phyloP scores from a whole-genome alignment of 1,140 invertebrate genomes.

The Odontomachus brunneus region DNA sequence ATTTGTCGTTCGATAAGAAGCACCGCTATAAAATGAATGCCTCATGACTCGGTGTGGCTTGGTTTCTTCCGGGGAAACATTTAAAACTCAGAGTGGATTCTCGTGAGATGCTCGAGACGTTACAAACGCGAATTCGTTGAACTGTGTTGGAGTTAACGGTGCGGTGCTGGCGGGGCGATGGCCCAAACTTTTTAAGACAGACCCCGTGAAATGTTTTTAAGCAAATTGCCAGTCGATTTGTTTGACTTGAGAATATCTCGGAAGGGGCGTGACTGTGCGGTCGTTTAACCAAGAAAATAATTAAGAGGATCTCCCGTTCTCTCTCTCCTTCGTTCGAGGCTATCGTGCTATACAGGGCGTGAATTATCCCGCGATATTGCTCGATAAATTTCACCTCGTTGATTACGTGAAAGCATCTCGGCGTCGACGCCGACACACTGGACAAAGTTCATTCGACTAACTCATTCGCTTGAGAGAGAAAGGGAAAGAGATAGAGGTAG shows the following conservation, averaged over 20 bases:
- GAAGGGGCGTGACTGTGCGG: conserved; percentile 63
- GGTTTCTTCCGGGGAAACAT: neutral
- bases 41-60: neutral
- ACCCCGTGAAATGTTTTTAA: conserved; percentile 53
- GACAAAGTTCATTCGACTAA: conserved; percentile 49
- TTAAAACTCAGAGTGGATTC: neutral
- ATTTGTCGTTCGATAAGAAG: neutral
- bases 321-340: conserved; percentile 49
- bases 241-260: conserved; percentile 53
- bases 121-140: conserved; percentile 49
- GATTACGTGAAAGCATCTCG: conserved; percentile 62
- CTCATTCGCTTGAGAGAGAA: conserved; percentile 2
- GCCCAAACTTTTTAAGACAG: conserved; percentile 46
- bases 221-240: conserved; percentile 49
- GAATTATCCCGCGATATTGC: conserved; percentile 71
- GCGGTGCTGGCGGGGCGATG: neutral
- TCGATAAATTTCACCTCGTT: conserved; percentile 74
- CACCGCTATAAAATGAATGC: neutral
- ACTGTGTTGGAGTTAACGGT: conserved; percentile 31
- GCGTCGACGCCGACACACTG: neutral
- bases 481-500: neutral
- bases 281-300: conserved; percentile 74
- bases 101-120: neutral
- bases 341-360: conserved; percentile 64
- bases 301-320: conserved; percentile 62